Base-by-base conservation (phyloP, 2,797 vertebrate species). In the Artibeus lituratus region DNA sequence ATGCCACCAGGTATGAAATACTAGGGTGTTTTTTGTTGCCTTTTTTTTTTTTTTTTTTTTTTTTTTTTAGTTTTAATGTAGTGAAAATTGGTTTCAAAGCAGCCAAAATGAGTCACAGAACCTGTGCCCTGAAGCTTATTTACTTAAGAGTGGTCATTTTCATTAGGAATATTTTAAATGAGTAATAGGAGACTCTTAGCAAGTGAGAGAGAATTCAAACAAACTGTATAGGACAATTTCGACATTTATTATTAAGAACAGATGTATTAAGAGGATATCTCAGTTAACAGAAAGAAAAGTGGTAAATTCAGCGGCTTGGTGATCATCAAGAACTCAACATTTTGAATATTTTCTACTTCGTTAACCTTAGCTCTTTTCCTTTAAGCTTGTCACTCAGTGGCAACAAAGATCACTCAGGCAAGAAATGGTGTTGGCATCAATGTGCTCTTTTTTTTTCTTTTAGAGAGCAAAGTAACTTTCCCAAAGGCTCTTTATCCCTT, bases 1-100 rank as follows among this genome's bases (percentile, higher is more conserved):
- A 98, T 99, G 98, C 98, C 98, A 95, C 98, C 98, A 98, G 99
- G 98, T 99, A 98, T 87, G 98, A 88, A 57, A 77, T 92, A 3
- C 59, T 65, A 65, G 22, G 22, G 8, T 57, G 2, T 42, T 42
- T 42, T 42, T 42, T 42, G 39, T 42, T 42, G 39, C 4, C 7
- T 32, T 15, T 49, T 5, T 26, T 9, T 18, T 65, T 65, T 7
- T 7, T n/a, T n/a, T 11, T 19, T 24, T 26, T 19, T 11, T 59
- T n/a, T 72, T 2, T 2, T 53, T 37, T 35, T 8, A 57, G 55
- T 82, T 37, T 87, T 93, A 11, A 49, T 39, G 47, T 44, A 90
- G 35, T 87, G 32, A 89, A 92, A 77, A 91, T n/a, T n/a, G 14
- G 21, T 15, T 73, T 83, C 62, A 80, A 39, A 87, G 26, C 24